Base-by-base conservation (phyloP, 2,888 invertebrate genomes). In the Hirtodrosophila alboralis region DNA sequence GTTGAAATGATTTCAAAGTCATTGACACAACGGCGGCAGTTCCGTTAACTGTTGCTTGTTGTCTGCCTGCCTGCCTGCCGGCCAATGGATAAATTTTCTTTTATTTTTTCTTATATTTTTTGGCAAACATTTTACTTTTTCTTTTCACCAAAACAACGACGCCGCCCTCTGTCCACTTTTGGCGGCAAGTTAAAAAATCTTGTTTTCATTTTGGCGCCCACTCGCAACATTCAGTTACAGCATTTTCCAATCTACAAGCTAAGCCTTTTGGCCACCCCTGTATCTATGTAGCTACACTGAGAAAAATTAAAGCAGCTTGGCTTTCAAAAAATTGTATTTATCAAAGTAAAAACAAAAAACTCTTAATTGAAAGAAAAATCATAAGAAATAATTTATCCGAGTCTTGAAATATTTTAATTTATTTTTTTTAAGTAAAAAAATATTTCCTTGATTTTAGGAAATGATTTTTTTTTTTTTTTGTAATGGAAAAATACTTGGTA, bases 1-100 rank as follows among this genome's bases (percentile, higher is more conserved):
- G 60, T 61, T 75, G 59, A 75, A 73, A 78, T 72, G 73, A 81
- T 83, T 81, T 84, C 85, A 84, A 78, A 80, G 79, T 80, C 79
- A 80, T 84, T 80, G 79, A 84, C 79, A 84, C 75, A 75, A 34
- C 36, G 40, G n/a, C 10, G 38, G 21, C 13, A 26, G 49, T 67
- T 52, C 69, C 69, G 70, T 53, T 70, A 68, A 53, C 63, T 53
- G 27, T 51, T 28, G 18, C 33, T 18, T n/a, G n/a, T n/a, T n/a
- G n/a, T n/a, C n/a, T n/a, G n/a, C n/a, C n/a, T n/a, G n/a, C n/a
- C 21, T 33, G 54, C 52, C 49, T 52, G 53, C 8, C 38, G 41
- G 36, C 53, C 40, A 52, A 14, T 40, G 53, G 44, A 66, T 64
- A 64, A 34, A 37, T 40, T 67, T 57, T 59, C 59, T 47, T 37